Percentiles rank a stretch among this genome's conserved stretches.
These are phyloP conservation scores for Rhizomys pruinosus DNA, from an alignment of 2,113 vertebrate species.

Conservation along the genomic window DNA sequence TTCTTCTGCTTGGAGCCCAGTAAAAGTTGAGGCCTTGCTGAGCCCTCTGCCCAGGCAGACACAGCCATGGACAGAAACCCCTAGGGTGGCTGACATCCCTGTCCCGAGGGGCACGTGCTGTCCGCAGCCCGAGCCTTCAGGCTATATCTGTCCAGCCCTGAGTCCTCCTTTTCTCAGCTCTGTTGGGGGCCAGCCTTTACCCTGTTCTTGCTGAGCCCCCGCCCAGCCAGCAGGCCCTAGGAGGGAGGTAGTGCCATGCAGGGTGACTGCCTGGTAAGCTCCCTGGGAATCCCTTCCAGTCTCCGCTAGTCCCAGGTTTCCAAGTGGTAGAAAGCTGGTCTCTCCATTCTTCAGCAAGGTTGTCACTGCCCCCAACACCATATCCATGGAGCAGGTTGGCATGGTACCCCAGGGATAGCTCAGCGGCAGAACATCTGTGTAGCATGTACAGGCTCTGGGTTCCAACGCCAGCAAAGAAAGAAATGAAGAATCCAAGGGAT, in stretches of 20 bases:
- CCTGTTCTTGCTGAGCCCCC: background rate
- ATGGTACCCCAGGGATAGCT: background rate
- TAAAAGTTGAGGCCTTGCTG: constrained; percentile 37
- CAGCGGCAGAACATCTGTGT: background rate
- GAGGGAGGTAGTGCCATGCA: background rate
- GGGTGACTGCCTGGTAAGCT: background rate
- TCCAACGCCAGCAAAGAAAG: background rate
- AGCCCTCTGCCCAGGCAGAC: background rate
- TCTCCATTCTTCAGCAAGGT: background rate
- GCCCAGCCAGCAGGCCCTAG: background rate
- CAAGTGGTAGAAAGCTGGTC: background rate
- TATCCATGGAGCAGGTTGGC: background rate
- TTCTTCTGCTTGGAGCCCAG: constrained; percentile 53
- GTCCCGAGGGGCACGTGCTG: background rate
- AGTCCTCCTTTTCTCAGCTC: background rate
- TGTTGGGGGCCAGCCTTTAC: background rate
- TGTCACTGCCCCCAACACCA: background rate
- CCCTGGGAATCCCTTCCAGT: background rate
- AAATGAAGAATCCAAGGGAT: background rate
- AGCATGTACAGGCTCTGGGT: too few species aligned
- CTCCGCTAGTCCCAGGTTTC: background rate
- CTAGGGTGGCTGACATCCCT: background rate
- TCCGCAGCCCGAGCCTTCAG: background rate
- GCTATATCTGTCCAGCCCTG: too few species aligned
- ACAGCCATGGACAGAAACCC: background rate